Conservation (phyloP, 2,113 vertebrate genomes). For the Pimephales promelas region DNA sequence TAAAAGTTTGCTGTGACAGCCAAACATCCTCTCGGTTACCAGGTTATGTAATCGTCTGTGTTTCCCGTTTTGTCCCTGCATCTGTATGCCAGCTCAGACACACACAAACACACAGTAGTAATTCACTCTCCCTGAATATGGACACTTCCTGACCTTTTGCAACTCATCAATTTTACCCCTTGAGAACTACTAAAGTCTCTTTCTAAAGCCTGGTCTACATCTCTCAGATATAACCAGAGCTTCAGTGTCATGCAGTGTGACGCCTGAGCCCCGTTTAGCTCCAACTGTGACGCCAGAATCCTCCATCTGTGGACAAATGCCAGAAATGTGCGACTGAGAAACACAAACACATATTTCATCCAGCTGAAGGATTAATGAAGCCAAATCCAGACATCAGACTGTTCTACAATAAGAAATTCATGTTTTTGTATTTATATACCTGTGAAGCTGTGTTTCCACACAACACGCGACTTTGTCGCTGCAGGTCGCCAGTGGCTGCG, state of each 20-base stretch:
- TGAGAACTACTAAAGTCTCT: neutral
- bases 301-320: neutral
- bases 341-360: constrained; percentile 12
- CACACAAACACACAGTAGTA: neutral
- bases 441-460: too few species aligned
- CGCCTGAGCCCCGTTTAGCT: neutral
- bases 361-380: neutral
- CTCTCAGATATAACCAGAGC: neutral
- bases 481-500: too few species aligned
- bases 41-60: constrained; percentile 67
- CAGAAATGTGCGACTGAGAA: neutral
- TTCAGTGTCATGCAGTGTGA: constrained; percentile 1
- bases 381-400: neutral
- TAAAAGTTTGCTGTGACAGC: constrained; percentile 65
- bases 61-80: constrained; percentile 60
- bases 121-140: neutral
- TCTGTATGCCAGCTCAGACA: constrained; percentile 9
- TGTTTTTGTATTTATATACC: neutral
- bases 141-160: neutral
- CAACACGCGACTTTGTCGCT: too few species aligned
- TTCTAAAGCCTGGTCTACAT: neutral
- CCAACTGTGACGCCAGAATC: neutral
- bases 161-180: neutral
- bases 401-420: neutral
- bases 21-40: constrained; percentile 59